Base-by-base conservation (phyloP, 2,113 vertebrate species). In the Cygnus buccinator region DNA sequence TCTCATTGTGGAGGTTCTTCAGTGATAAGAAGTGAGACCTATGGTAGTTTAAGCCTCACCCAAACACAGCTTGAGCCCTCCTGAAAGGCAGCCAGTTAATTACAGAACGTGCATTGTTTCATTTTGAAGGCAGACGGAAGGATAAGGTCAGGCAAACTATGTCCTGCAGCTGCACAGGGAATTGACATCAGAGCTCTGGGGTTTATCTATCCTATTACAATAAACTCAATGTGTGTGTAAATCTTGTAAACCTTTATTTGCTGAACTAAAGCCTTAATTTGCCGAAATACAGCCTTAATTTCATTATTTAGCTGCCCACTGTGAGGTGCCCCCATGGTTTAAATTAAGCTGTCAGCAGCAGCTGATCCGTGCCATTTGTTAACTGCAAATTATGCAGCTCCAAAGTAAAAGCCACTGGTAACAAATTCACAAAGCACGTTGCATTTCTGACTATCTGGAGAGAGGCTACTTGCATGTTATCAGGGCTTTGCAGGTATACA, bases 251-350 rank as follows among this genome's bases (percentile, higher is more conserved):
- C 19, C 71, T 93, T 89, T 89, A 91, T 91, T 91, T 96, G 74
- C 52, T 11, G 5, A 87, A 83, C 87, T 68, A 43, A 84, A 92
- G 72, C 76, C 76, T 61, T 77, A 91, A 94, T 92, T 91, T 95
- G 71, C 63, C 73, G 50, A 87, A 92, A 94, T 81, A 95, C 92
- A 93, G 59, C 65, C 74, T 39, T 89, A 90, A 92, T 96, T 95
- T 95, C 50, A 94, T 96, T 95, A 87, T 91, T 95, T 86, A 95
- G 72, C 71, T 83, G 77, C 61, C 77, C 41, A 81, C 71, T 95
- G 86, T 68, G 80, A 97, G 41, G 31, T 93, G 90, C 75, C 81
- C 73, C 70, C 35, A 20, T 71, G 76, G 68, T 95, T 92, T 75
- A 92, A 48, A 96, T 96, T 92, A 94, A 91, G 55, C 58, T 94